phyloP scores from a whole-genome alignment of 30 jellyfish, hydroid and myxozoan genomes.

The Aurelia coerulea region DNA sequence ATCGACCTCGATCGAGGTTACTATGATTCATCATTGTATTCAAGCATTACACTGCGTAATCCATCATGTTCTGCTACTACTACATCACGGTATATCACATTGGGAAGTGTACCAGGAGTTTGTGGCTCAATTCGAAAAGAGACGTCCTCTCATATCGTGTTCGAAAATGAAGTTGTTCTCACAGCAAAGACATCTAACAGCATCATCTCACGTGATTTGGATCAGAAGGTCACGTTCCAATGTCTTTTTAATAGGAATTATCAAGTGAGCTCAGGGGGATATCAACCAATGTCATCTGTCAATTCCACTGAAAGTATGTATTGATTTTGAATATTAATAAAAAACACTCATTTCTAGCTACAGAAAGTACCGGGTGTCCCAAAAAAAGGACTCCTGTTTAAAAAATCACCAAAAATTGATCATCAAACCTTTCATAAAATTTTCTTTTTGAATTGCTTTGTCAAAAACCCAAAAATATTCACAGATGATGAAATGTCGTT shows the following conservation, averaged over 20 bases:
- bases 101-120: constrained; percentile 43
- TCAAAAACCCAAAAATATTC: too few species aligned
- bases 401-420: too few species aligned
- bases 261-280: neutral
- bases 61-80: constrained; percentile 41
- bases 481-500: too few species aligned
- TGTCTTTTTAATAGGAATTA: constrained; percentile 8
- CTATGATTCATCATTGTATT: constrained; percentile 14
- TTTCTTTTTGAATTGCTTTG: too few species aligned
- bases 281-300: constrained; percentile 6
- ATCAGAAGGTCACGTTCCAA: neutral
- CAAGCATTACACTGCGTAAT: constrained; percentile 31
- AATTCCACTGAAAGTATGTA: neutral
- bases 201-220: constrained; percentile 1
- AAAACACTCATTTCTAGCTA: too few species aligned
- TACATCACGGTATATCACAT: neutral
- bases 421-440: too few species aligned
- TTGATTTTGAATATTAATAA: neutral
- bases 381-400: too few species aligned
- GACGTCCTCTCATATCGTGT: constrained; percentile 5
- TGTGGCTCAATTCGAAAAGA: constrained; percentile 43
- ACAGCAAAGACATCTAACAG: constrained; percentile 3
- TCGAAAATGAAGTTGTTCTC: constrained; percentile 34
- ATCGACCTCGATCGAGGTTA: constrained; percentile 25
- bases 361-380: too few species aligned